Evolutionary conservation across 1,140 invertebrate genomes (phyloP), one percentile per base, ranked within the genome.

Genomic region (Drosophila obscura): DNA sequence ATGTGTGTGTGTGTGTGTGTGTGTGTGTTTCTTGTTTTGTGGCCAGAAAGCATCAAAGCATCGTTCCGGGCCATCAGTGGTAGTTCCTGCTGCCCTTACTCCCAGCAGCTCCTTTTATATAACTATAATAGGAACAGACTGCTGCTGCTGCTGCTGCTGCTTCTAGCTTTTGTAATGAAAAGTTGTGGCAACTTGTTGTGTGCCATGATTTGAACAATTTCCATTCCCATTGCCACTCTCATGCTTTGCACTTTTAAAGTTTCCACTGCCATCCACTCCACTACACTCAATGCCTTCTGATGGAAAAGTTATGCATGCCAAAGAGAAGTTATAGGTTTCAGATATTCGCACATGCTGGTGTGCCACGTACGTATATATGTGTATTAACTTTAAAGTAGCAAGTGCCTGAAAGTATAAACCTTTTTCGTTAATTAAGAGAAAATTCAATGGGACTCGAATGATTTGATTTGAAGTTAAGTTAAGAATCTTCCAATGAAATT

Each of bases 161-260:
- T 45, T 43, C 49, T 44, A 52, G 61, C 65, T 82, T 52, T 84
- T 84, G 58, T 72, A 80, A 80, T 82, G 71, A 84, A 84, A 77
- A 82, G 75, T 80, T 84, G 71, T 63, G 57, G 65, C 52, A 82
- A 82, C 78, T 77, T 72, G 69, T 68, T 69, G 74, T 67, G 46
- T 48, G 46, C 46, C 69, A 64, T 73, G 60, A 82, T 81, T 82
- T 67, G 67, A 63, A 35, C 44, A 49, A 49, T 45, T 53, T 39
- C 48, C 68, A 53, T 45, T 57, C 19, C 43, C 45, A 50, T 52
- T 57, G 49, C 35, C 39, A 39, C 15, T 24, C 16, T 53, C 24
- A 49, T 48, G 55, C 59, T 22, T 22, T 83, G 69, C 75, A 65
- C 52, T 61, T 58, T 65, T 78, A 73, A 68, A 68, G 79, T 72